Conservation (phyloP, 2,888 invertebrate genomes). For the Synergus japonicus region DNA sequence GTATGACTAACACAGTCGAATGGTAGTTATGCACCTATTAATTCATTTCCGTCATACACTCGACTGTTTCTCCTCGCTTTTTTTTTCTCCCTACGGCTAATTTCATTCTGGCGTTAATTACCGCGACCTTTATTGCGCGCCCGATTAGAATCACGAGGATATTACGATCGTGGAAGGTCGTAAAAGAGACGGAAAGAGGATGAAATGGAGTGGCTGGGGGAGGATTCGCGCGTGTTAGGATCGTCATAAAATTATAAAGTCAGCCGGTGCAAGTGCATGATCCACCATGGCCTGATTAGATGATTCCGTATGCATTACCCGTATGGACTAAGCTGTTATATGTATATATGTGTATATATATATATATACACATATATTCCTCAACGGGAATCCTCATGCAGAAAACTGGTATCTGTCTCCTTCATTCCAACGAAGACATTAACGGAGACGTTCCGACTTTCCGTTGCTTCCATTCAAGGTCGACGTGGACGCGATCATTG, state of each 20-base stretch:
- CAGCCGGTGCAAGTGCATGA: constrained; percentile 60
- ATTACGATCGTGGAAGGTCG: constrained; percentile 60
- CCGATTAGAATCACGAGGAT: constrained; percentile 69
- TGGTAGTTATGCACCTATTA: constrained; percentile 8
- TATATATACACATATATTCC: constrained; percentile 40
- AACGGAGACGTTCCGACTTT: constrained; percentile 49
- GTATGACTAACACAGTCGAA: background rate
- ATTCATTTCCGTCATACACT: constrained; percentile 47
- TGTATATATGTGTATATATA: background rate
- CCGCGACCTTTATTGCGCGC: constrained; percentile 69
- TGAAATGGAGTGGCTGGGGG: constrained; percentile 44
- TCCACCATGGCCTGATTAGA: constrained; percentile 65
- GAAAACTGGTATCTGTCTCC: constrained; percentile 28
- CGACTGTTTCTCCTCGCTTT: constrained; percentile 36
- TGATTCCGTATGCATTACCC: constrained; percentile 69
- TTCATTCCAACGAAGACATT: constrained; percentile 32
- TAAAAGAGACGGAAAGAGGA: constrained; percentile 61
- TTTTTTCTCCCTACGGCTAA: constrained; percentile 54
- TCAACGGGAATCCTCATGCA: constrained; percentile 48
- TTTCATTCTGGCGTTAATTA: constrained; percentile 70
- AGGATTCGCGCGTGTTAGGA: constrained; percentile 47
- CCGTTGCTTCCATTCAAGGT: constrained; percentile 42
- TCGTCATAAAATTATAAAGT: constrained; percentile 72
- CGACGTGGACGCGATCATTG: constrained; percentile 19
- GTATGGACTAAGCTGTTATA: constrained; percentile 44